Evolutionary conservation across 2,113 vertebrate genomes (phyloP), one percentile per base, ranked within the genome.

Genomic region (Anoplopoma fimbria): DNA sequence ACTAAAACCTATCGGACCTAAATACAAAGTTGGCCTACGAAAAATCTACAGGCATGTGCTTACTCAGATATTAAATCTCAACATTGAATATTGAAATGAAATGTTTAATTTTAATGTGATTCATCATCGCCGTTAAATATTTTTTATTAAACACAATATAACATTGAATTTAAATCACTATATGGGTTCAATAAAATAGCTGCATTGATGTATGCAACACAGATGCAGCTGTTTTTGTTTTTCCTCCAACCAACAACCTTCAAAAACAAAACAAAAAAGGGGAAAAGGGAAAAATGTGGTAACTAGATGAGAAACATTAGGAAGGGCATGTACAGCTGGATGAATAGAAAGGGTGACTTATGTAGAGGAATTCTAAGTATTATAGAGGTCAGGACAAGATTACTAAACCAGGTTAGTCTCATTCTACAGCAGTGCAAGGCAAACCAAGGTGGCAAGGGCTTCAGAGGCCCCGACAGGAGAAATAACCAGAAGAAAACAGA

Each of bases 401-500:
- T 15, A 42, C 2, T 55, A 38, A 70, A 63, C 36, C 12, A 51
- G 60, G 36, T 70, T 60, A n/a, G 71, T 77, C n/a, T 47, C n/a
- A 9, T 68, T 27, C 47, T 33, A 76, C 31, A 79, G 51, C 36
- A 57, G 69, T 34, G 33, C 34, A 58, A 77, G 29, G 15, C 2
- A 10, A 68, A 75, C 36, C 9, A 6, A 55, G 31, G 57, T 25
- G 55, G 31, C 23, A 9, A 61, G 8, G 25, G 25, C 63, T 68
- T 78, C 42, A 83, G 55, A 49, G 9, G n/a, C 55, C 34, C 70
- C 72, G n/a, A 68, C 47, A 53, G 67, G 62, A 63, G 19, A 73
- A 79, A 63, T 31, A 71, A 82, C 70, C 71, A 61, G 42, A 72
- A 64, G 76, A 73, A 80, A 88, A 83, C 61, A 77, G 62, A 25